Conservation (phyloP, 2,888 invertebrate species). For the Trichopoda pennipes region DNA sequence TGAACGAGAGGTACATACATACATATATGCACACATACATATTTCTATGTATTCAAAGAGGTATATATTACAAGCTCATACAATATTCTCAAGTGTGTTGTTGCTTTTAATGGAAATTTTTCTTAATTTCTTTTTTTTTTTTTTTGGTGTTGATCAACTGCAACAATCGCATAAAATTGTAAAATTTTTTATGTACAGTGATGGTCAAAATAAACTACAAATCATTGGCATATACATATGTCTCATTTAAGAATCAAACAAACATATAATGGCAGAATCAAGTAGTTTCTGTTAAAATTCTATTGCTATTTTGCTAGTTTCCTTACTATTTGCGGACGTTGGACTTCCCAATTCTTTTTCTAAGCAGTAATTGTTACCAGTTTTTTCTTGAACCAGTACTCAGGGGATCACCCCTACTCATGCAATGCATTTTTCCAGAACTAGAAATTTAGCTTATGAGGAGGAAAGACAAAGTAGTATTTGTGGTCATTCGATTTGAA, state of each 20-base stretch:
- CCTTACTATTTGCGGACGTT: no score
- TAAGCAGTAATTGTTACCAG: no score
- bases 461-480: no score
- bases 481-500: no score
- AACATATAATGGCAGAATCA: not conserved
- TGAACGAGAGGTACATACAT: not conserved
- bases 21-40: not conserved
- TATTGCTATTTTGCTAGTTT: no score
- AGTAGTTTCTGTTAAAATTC: no score
- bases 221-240: no score
- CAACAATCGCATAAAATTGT: constrained; percentile 20
- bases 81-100: constrained; percentile 66
- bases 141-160: constrained; percentile 38
- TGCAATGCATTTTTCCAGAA: no score
- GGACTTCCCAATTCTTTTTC: no score
- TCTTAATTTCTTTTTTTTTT: constrained; percentile 30
- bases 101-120: constrained; percentile 64
- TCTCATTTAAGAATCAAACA: not conserved
- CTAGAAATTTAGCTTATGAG: no score
- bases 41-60: not conserved
- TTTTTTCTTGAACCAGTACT: no score
- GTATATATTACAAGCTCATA: constrained; percentile 45
- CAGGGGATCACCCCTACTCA: no score
- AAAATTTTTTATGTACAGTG: constrained; percentile 16
- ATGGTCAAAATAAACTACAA: not conserved